Conservation (phyloP, 2,888 invertebrate genomes). For the Tridacna gigas region DNA sequence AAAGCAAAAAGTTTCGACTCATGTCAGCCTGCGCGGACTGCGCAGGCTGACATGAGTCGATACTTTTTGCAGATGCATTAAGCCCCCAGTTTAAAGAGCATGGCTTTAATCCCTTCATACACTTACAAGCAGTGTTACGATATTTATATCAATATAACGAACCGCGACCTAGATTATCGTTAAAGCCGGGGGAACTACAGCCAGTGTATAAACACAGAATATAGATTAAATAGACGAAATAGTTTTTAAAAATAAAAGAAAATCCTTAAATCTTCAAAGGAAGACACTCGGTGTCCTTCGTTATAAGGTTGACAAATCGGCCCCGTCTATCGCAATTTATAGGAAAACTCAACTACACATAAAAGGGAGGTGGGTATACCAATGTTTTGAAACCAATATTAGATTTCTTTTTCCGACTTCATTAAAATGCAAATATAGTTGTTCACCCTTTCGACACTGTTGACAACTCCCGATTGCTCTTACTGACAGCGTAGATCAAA, state of each 20-base stretch:
- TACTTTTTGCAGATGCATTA: too few relatives aligned
- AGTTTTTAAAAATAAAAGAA: neutral
- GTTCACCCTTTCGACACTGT: neutral
- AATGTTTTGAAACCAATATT: slow-evolving; percentile 39
- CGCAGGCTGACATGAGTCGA: too few relatives aligned
- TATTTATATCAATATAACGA: neutral
- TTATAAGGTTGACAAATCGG: neutral
- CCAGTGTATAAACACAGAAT: neutral
- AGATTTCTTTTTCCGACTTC: slow-evolving; percentile 50
- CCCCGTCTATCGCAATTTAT: slow-evolving; percentile 6
- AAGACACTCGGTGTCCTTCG: neutral
- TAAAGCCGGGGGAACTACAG: too few relatives aligned
- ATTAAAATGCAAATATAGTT: slow-evolving; percentile 59
- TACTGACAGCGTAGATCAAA: too few relatives aligned
- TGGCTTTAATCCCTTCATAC: neutral
- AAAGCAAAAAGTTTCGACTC: too few relatives aligned
- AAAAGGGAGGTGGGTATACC: slow-evolving; percentile 14
- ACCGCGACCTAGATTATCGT: neutral
- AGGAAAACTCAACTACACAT: neutral
- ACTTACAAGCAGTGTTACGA: neutral
- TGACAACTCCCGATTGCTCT: neutral
- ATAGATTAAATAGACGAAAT: neutral
- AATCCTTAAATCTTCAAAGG: neutral
- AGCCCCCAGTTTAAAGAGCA: too few relatives aligned
- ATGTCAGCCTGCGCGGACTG: too few relatives aligned